Base-by-base conservation (phyloP, 2,797 vertebrate species). In the Lagorchestes hirsutus region DNA sequence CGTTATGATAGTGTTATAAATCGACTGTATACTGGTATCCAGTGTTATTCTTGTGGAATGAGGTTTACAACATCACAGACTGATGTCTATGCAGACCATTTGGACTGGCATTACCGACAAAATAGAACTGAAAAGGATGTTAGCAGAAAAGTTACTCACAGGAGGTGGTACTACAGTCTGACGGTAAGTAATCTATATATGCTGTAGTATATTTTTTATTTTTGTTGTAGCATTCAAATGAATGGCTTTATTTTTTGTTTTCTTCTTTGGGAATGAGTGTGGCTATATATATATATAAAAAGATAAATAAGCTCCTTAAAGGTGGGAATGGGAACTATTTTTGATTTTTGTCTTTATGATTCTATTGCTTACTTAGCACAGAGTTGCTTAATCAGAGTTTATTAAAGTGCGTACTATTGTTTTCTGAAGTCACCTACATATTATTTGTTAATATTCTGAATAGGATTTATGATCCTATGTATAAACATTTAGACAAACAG, bases 71-170 rank as follows among this genome's bases (percentile, higher is more conserved):
- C 99, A 13, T 99, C 99, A 13, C 99, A 99, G 98, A 99, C 99
- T 0, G 99, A 99, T 97, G 99, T 99, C 94, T 99, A 99, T 91
- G 99, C 99, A 0, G 99, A 99, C 98, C 99, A 99, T 96, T 99
- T 99, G 98, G 99, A 99, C 96, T 99, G 99, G 99, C 99, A 99
- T 98, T 99, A 99, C 98, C 99, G 99, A 18, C 99, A 99, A 99
- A 99, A 99, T 98, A 98, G 99, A 94, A 99, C 99, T 0, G 99
- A 99, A 95, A 99, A 99, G 96, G 99, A 99, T 28, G 99, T 99
- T 95, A 99, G 99, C 98, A 99, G 99, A 97, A 99, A 99, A 99
- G 98, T 99, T 96, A 99, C 99, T 0, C 99, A 99, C 96, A 99
- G 99, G 55, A 99, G 99, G 96, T 99, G 99, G 99, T 99, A 99